phyloP scores from a whole-genome alignment of 2,797 vertebrate genomes.

The Tragelaphus eurycerus region DNA sequence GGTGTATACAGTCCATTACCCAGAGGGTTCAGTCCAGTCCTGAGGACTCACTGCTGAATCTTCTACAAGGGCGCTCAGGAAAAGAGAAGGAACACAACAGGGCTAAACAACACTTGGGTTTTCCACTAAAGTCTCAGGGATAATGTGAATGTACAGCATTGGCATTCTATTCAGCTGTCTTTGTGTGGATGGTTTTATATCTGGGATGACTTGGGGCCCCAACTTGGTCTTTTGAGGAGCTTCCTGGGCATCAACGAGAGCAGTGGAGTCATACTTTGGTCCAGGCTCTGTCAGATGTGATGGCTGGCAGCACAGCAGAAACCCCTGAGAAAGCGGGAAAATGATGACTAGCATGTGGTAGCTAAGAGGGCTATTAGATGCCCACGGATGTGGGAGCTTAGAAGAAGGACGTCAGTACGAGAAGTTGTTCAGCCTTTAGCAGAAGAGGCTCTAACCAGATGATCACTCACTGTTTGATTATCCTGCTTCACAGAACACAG shows the following conservation, averaged over 20 bases:
- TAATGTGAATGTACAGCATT: neutral
- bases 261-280: neutral
- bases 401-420: neutral
- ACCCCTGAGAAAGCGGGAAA: neutral
- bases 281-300: neutral
- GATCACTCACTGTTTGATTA: neutral
- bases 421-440: neutral
- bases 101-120: neutral
- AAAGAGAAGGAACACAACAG: neutral
- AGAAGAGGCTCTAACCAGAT: neutral
- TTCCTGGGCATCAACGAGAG: neutral
- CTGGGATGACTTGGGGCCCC: neutral
- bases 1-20: rapidly evolving
- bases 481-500: neutral
- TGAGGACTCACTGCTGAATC: neutral
- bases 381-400: neutral
- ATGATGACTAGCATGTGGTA: neutral
- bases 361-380: neutral
- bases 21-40: neutral
- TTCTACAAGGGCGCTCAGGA: neutral
- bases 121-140: neutral
- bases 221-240: neutral
- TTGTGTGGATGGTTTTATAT: neutral
- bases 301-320: neutral
- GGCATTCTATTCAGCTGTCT: neutral